phyloP scores from a whole-genome alignment of 2,888 invertebrate genomes.

The Sinohyriopsis cumingii region DNA sequence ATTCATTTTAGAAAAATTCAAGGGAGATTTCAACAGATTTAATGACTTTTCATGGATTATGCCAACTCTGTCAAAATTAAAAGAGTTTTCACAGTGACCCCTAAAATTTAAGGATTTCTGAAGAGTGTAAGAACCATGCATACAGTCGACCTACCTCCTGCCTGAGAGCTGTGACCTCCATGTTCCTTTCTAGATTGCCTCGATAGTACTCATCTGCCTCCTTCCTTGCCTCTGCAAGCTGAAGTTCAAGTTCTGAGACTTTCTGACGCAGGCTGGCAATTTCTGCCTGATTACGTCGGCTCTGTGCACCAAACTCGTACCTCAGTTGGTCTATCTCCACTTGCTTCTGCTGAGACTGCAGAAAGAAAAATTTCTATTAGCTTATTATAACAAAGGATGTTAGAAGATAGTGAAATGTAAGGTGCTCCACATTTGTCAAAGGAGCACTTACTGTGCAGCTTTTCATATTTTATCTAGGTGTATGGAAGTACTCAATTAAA shows the following conservation, averaged over 20 bases:
- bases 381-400: not conserved
- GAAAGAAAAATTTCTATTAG: not conserved
- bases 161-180: conserved; percentile 63
- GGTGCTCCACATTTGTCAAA: too few species aligned
- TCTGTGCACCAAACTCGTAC: conserved; percentile 63
- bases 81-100: too few species aligned
- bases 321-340: conserved; percentile 67
- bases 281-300: conserved; percentile 61
- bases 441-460: too few species aligned
- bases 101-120: too few species aligned
- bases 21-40: too few species aligned
- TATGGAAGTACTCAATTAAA: too few species aligned
- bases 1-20: too few species aligned
- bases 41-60: too few species aligned
- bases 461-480: too few species aligned
- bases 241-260: conserved; percentile 62
- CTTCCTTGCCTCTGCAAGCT: conserved; percentile 64
- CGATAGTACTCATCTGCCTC: conserved; percentile 71
- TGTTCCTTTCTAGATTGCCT: conserved; percentile 65
- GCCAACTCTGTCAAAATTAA: too few species aligned
- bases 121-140: too few species aligned
- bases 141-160: conserved; percentile 55
- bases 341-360: conserved; percentile 67
- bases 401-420: too few species aligned
- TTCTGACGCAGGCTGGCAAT: conserved; percentile 57